Evolutionary conservation across 2,797 vertebrate genomes (phyloP), one percentile per base, ranked within the genome.

Genomic region (Petrocephalus schoutedeni): DNA sequence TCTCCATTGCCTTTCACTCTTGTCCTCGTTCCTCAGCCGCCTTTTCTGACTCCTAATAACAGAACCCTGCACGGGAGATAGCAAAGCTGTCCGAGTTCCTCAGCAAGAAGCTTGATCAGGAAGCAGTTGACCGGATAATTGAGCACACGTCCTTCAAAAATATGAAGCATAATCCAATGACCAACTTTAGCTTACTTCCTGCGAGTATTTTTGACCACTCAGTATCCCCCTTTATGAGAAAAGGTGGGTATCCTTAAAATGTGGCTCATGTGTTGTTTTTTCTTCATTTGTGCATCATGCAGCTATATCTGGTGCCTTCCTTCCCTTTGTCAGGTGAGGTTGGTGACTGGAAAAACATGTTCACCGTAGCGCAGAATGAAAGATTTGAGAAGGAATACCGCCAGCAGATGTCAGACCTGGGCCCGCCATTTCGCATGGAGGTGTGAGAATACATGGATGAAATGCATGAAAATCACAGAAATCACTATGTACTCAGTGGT

Each of bases 291-390:
- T 23, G 49, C 51, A 56, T 21, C 21, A 23, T 16, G 51, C n/a
- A 84, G 21, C 23, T 53, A 28, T 23, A 54, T 23, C 10, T 2
- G n/a, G 53, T n/a, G n/a, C 19, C 41, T 49, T 23, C 23, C 8
- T 61, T 77, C 9, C 71, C 57, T 67, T 32, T 88, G 54, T 49
- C 41, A 93, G 92, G 90, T 6, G 89, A 91, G 91, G 90, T 88
- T 4, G 91, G 91, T 19, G 91, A 93, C 58, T 93, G 90, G 92
- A 91, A 92, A 54, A 93, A 92, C 84, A 77, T 90, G 0, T 93
- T 93, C 77, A 91, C 91, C 45, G 87, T 90, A 54, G 90, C 89
- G 57, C 91, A 92, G 64, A 89, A 90, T 88, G 91, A 92, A 82
- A 80, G n/a, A 85, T 93, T 93, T 85, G 90, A 93, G 89, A 82